phyloP scores from a whole-genome alignment of 2,113 vertebrate species.

The Podilymbus podiceps region DNA sequence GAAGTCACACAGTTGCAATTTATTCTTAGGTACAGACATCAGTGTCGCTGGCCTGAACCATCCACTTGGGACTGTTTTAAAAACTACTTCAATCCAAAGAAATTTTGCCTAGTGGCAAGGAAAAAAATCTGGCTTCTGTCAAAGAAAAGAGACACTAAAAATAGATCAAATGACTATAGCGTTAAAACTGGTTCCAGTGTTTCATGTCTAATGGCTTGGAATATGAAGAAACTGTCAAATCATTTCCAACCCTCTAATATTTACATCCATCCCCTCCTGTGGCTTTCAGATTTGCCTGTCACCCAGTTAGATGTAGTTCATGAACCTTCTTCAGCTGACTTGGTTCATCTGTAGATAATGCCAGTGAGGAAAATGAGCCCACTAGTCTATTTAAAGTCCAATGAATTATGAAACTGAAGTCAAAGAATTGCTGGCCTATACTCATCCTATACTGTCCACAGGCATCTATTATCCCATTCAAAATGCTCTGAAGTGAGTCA shows the following conservation, averaged over 20 bases:
- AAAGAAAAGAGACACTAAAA: background rate
- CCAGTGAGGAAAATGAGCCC: background rate
- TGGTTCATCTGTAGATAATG: background rate
- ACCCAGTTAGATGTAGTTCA: background rate
- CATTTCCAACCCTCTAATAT: background rate
- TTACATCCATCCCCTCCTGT: background rate
- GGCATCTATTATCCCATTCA: background rate
- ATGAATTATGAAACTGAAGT: conserved; percentile 5
- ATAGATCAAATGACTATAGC: background rate
- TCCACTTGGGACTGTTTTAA: background rate
- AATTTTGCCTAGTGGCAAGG: background rate
- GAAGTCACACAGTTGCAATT: background rate
- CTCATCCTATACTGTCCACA: background rate
- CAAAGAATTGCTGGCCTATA: background rate
- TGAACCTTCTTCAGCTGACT: background rate
- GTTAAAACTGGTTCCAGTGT: background rate
- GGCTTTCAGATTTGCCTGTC: background rate
- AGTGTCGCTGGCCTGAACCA: background rate
- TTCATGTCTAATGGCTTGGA: background rate
- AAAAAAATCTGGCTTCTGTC: background rate
- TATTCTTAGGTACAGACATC: background rate
- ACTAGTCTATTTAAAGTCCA: background rate
- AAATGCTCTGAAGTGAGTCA: background rate
- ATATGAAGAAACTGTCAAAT: background rate
- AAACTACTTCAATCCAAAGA: background rate